A percentile compares a stretch with the other conserved stretches of the same genome.
Evolutionary conservation across 2,797 vertebrate species (phyloP).

Genomic region (Amblyopsis hoosieri): DNA sequence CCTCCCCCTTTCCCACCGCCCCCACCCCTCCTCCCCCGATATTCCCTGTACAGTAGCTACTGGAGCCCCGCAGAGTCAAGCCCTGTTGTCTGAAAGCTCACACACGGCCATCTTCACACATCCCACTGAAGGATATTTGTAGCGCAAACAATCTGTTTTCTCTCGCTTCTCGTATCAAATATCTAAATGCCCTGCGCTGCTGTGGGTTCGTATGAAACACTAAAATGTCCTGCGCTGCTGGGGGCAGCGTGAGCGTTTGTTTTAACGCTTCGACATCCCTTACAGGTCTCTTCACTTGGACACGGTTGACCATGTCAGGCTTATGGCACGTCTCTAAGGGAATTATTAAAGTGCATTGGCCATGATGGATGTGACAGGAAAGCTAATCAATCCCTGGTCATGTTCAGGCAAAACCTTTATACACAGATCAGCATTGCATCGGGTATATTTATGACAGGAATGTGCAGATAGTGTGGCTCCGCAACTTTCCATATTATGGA

Average conservation of each 20-base stretch:
- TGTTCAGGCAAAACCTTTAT: constrained; percentile 63
- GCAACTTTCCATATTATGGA: too few relatives aligned
- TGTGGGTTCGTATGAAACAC: too few relatives aligned
- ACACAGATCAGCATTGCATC: constrained; percentile 61
- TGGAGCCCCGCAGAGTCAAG: constrained; percentile 4
- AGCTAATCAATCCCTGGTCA: constrained; percentile 44
- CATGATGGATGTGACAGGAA: constrained; percentile 67
- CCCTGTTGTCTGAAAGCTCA: constrained; percentile 32
- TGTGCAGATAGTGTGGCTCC: constrained; percentile 2
- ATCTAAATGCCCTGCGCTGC: too few relatives aligned
- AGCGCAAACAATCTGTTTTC: too few relatives aligned
- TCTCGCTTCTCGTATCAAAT: too few relatives aligned
- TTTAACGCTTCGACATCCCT: not conserved
- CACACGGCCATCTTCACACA: not conserved
- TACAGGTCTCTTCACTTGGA: constrained; percentile 7
- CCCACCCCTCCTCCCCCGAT: constrained; percentile 23
- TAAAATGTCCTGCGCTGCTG: too few relatives aligned
- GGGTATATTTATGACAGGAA: constrained; percentile 29
- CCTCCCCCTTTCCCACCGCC: not conserved
- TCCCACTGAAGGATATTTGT: too few relatives aligned
- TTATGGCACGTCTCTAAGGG: constrained; percentile 36
- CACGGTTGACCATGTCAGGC: constrained; percentile 40
- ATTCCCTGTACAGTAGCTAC: constrained; percentile 2
- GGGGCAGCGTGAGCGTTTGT: too few relatives aligned
- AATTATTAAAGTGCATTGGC: constrained; percentile 66